These are phyloP conservation scores for Bombus pyrosoma DNA, from an alignment of 1,140 invertebrate genomes.

Conservation along the genomic window DNA sequence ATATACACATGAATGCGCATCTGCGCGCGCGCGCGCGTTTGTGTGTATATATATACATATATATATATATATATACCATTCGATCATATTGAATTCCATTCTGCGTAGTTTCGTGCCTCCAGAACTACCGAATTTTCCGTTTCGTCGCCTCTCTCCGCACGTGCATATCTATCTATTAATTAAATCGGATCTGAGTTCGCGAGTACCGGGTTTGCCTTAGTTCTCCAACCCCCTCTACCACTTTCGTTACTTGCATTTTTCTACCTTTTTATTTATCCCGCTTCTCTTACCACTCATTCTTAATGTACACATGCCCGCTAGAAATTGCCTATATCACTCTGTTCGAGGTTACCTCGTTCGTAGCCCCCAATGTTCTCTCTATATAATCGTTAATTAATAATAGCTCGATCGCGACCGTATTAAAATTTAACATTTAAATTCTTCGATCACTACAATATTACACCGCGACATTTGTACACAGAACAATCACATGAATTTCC, in stretches of 20 bases:
- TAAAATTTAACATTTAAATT: conserved; percentile 84
- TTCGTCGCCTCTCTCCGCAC: conserved; percentile 8
- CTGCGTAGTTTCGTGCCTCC: background rate
- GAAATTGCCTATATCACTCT: conserved; percentile 80
- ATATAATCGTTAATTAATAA: conserved; percentile 58
- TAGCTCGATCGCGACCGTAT: conserved; percentile 81
- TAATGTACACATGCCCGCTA: conserved; percentile 82
- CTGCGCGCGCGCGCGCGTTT: background rate
- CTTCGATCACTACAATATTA: conserved; percentile 83
- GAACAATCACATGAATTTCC: conserved; percentile 83
- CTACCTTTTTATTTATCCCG: background rate
- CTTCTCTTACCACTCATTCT: conserved; percentile 39
- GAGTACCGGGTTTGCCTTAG: conserved; percentile 63
- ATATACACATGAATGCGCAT: conserved; percentile 30
- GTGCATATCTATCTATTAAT: conserved; percentile 52
- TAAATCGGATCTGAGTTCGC: conserved; percentile 45
- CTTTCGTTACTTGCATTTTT: background rate
- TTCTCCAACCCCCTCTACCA: conserved; percentile 1
- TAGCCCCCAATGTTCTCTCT: background rate
- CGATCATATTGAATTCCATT: background rate
- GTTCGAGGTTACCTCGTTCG: conserved; percentile 67
- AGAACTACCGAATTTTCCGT: conserved; percentile 16
- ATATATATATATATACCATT: conserved; percentile 21
- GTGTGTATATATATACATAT: conserved; percentile 12
- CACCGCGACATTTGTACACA: conserved; percentile 83